Evolutionary conservation across 2,797 vertebrate species (phyloP).

Genomic region (Anas bahamensis): DNA sequence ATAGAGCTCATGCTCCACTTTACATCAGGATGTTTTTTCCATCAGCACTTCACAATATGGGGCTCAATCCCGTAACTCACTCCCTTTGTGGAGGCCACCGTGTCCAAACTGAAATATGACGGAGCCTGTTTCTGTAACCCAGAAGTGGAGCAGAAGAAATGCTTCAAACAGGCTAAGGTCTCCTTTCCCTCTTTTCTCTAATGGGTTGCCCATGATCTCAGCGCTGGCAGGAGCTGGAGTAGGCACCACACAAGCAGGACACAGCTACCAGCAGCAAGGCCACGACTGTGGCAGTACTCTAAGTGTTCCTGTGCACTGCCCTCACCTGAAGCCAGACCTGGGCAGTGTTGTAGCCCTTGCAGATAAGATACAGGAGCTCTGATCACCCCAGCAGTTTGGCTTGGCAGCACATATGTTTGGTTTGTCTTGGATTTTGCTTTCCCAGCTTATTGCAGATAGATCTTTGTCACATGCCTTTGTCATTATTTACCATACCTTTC

Average conservation of each 20-base stretch:
- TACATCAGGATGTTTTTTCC: not conserved
- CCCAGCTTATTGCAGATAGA: not conserved
- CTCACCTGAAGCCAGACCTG: accelerated
- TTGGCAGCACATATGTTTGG: not conserved
- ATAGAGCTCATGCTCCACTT: not conserved
- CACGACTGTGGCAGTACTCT: not conserved
- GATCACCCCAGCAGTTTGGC: not conserved
- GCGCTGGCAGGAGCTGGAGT: too few species aligned
- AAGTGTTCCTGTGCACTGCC: not conserved
- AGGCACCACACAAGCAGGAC: not conserved
- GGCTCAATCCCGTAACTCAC: not conserved
- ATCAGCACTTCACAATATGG: not conserved
- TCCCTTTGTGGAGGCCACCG: not conserved
- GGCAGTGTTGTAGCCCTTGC: not conserved
- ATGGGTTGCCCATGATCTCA: not conserved
- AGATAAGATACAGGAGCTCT: not conserved
- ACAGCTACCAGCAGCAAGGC: too few species aligned
- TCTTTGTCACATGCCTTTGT: not conserved
- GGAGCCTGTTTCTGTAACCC: not conserved
- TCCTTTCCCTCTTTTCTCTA: not conserved
- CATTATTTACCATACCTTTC: not conserved
- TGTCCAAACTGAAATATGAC: not conserved
- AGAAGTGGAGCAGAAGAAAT: not conserved
- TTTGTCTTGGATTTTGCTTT: not conserved
- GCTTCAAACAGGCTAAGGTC: not conserved